These are phyloP conservation scores for Drosophila baimaii DNA, from an alignment of 1,140 invertebrate species.

Conservation along the genomic window DNA sequence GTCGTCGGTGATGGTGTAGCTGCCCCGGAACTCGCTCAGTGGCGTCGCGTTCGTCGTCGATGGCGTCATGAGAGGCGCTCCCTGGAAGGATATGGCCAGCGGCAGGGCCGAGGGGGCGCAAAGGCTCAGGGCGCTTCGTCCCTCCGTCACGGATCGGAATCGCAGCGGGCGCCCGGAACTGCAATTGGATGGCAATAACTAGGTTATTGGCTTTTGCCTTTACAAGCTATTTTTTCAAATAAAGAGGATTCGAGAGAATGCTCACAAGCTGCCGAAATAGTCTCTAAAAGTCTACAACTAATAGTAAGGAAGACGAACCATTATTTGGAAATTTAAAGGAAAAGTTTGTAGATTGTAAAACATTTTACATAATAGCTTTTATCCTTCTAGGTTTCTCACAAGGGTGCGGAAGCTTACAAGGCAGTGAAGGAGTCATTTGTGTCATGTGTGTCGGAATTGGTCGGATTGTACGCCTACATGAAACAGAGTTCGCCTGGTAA, in stretches of 20 bases:
- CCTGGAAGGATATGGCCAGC: constrained; percentile 87
- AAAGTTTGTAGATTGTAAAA: no score
- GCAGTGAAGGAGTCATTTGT: no score
- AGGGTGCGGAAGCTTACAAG: no score
- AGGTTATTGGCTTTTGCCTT: constrained; percentile 17
- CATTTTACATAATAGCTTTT: no score
- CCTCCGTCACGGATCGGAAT: constrained; percentile 87
- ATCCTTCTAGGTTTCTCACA: no score
- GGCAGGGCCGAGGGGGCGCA: constrained; percentile 87
- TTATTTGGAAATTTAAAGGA: no score
- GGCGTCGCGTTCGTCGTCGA: constrained; percentile 77
- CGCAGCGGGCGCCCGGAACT: constrained; percentile 86
- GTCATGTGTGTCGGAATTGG: no score
- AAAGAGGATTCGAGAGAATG: constrained; percentile 3
- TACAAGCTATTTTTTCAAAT: constrained; percentile 7
- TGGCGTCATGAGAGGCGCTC: constrained; percentile 86
- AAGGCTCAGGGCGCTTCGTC: constrained; percentile 86
- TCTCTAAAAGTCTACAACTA: no score
- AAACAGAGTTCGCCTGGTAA: no score
- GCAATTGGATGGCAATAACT: constrained; percentile 62
- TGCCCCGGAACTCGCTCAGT: constrained; percentile 79
- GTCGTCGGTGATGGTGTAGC: constrained; percentile 81
- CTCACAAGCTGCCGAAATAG: neutral
- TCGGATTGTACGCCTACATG: no score
- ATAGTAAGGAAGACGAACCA: no score